Evolutionary conservation across 2,888 invertebrate genomes (phyloP).

Genomic region (Drosophila nr. fundita): DNA sequence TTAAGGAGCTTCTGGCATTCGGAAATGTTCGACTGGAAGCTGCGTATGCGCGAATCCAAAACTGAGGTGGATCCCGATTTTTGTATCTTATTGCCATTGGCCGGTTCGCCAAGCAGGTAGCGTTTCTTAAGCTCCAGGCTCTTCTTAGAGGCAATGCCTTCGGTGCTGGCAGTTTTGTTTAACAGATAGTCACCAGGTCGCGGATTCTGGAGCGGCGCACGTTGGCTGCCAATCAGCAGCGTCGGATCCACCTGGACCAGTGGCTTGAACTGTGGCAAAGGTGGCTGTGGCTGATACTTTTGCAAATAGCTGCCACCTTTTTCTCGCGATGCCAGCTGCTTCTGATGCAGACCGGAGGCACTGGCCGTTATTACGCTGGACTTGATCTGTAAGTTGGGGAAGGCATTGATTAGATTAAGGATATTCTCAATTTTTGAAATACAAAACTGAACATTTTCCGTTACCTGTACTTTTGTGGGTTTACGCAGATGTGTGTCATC

Average conservation of each 20-base stretch:
- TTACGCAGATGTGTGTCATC: conserved; percentile 88
- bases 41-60: conserved; percentile 93
- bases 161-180: conserved; percentile 93
- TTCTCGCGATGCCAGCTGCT: conserved; percentile 63
- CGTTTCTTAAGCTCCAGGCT: conserved; percentile 94
- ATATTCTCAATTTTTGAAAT: background rate
- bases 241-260: conserved; percentile 85
- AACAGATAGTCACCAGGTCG: conserved; percentile 91
- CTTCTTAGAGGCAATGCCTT: conserved; percentile 94
- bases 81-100: conserved; percentile 89
- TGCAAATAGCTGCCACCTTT: conserved; percentile 80
- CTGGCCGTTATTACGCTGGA: conserved; percentile 79
- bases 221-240: conserved; percentile 81
- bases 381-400: conserved; percentile 75
- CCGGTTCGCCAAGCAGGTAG: conserved; percentile 91
- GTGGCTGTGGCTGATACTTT: conserved; percentile 77
- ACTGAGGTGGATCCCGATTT: conserved; percentile 94
- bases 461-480: conserved; percentile 88
- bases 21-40: conserved; percentile 93
- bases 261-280: conserved; percentile 84
- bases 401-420: background rate
- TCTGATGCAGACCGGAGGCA: conserved; percentile 62
- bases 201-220: conserved; percentile 86
- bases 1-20: conserved; percentile 94
- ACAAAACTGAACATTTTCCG: background rate